Evolutionary conservation across 2,113 vertebrate species (phyloP), one percentile per base, ranked within the genome.

Genomic region (Otus sunia): DNA sequence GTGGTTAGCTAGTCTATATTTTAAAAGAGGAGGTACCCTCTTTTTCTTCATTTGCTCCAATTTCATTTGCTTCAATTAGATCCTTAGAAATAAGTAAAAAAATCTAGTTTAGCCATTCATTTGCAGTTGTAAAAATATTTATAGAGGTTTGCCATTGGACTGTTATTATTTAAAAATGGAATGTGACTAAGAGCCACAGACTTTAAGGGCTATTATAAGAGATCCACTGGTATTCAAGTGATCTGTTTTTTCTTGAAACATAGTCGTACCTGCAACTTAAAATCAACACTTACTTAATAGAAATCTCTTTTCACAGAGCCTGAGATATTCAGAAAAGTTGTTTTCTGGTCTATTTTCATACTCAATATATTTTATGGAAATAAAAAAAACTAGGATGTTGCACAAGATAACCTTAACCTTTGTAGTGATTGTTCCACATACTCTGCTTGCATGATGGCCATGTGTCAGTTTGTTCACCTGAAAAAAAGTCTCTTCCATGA

Each of bases 21-120:
- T 73, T 64, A 53, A 50, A 73, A 78, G n/a, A 60, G 19, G 10
- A 87, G 15, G 11, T 29, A 41, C 9, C 5, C 6, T 34, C n/a
- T 75, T 75, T 37, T 41, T 7, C 8, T 27, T 66, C 7, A 53
- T 29, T 37, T 73, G 8, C 11, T 91, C 79, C 43, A 39, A 39
- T 34, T 71, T 78, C 5, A 25, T 49, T 73, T 73, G 12, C 23
- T 68, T 56, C 41, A 52, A 1, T 58, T 45, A 68, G 11, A 47
- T 36, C 10, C 37, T 37, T 59, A 37, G 26, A 88, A 80, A 59
- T 29, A 37, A 26, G 15, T 34, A 29, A 68, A 78, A 68, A 41
- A 25, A 3, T 66, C 20, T 37, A 10, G 1, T 36, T 85, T 29
- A 41, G 36, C 29, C 0, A 0, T 37, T 62, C 36, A 22, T 9